Evolutionary conservation across 2,797 vertebrate species (phyloP).

Genomic region (Dryobates pubescens): DNA sequence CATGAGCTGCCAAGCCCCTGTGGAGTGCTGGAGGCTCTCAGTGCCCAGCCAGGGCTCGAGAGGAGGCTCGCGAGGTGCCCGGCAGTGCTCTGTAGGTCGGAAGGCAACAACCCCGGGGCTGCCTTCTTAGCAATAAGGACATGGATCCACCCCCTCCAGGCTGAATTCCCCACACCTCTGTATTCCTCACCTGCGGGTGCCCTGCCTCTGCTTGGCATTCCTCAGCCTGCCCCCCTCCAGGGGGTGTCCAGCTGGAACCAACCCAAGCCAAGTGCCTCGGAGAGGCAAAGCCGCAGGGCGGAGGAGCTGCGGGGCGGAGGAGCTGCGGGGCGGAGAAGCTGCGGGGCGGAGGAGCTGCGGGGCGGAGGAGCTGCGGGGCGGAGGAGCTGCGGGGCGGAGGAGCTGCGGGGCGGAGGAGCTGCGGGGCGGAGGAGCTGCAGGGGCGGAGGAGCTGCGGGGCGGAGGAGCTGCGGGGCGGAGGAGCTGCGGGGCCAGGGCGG

Average conservation of each 20-base stretch:
- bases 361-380: neutral
- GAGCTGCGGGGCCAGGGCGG: too few species aligned
- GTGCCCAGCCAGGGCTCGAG: conserved; percentile 3
- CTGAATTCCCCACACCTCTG: conserved; percentile 4
- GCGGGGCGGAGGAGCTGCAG: neutral
- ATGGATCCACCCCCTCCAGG: neutral
- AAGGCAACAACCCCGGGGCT: conserved; percentile 59
- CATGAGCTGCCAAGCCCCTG: conserved; percentile 62
- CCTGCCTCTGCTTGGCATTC: conserved; percentile 19
- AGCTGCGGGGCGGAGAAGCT: neutral
- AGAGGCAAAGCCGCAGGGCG: neutral
- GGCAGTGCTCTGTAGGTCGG: conserved; percentile 11
- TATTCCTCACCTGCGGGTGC: conserved; percentile 1
- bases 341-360: neutral
- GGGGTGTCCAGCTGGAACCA: conserved; percentile 22
- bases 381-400: neutral
- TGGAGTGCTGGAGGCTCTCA: conserved; percentile 17
- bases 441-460: neutral
- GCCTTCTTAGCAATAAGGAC: conserved; percentile 75
- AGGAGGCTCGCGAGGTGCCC: neutral
- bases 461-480: too few species aligned
- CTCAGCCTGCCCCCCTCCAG: neutral
- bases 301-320: neutral
- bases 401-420: neutral
- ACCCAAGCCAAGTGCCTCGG: neutral